Evolutionary conservation across 2,797 vertebrate species (phyloP).

Genomic region (Dryobates pubescens): DNA sequence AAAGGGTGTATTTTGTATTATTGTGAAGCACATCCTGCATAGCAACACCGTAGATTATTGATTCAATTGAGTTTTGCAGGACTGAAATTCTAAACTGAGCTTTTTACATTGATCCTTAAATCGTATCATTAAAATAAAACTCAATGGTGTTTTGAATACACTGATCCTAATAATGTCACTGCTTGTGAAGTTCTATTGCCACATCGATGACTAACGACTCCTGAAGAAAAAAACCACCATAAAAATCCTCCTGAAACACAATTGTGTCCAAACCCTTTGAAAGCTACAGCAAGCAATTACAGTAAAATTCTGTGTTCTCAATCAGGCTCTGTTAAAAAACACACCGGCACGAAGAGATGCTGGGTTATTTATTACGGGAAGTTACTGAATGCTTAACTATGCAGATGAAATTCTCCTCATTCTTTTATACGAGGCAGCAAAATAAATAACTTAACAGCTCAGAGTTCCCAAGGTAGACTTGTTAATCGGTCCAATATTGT

Average conservation of each 20-base stretch:
- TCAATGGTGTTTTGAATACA: slow-evolving; percentile 4
- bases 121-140: slow-evolving; percentile 49
- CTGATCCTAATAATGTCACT: slow-evolving; percentile 26
- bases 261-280: slow-evolving; percentile 19
- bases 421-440: slow-evolving; percentile 66
- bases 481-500: slow-evolving; percentile 75
- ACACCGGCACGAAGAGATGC: background rate
- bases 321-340: slow-evolving; percentile 9
- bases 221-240: background rate
- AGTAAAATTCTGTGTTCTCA: slow-evolving; percentile 46
- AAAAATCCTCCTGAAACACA: slow-evolving; percentile 16
- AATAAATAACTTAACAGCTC: slow-evolving; percentile 77
- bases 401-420: slow-evolving; percentile 72
- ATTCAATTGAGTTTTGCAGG: slow-evolving; percentile 63
- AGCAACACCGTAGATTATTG: slow-evolving; percentile 52
- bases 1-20: slow-evolving; percentile 46
- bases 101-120: slow-evolving; percentile 68
- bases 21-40: slow-evolving; percentile 29
- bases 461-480: slow-evolving; percentile 70
- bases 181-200: background rate
- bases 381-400: slow-evolving; percentile 63
- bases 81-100: slow-evolving; percentile 53
- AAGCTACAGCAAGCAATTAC: slow-evolving; percentile 53
- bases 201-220: background rate
- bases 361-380: slow-evolving; percentile 53